phyloP scores from a whole-genome alignment of 2,797 vertebrate genomes.

The Leptodactylus fallax region DNA sequence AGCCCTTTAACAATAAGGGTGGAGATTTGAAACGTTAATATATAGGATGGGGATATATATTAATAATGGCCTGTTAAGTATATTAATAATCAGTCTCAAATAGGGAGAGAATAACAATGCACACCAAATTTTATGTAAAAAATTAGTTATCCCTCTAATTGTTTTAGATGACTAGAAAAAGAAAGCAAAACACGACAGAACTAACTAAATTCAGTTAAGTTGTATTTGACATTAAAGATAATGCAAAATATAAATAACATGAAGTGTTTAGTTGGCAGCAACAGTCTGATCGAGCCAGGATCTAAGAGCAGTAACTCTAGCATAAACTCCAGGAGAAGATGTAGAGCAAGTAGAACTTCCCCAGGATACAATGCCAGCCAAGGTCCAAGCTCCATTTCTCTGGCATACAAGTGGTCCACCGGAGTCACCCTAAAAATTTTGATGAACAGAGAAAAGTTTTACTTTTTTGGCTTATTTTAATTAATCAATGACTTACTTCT shows the following conservation, averaged over 20 bases:
- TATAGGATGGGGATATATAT: no score
- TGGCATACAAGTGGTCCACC: constrained; percentile 85
- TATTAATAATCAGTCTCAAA: no score
- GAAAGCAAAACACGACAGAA: no score
- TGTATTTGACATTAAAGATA: neutral
- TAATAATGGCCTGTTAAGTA: no score
- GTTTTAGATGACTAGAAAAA: no score
- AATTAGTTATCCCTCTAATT: no score
- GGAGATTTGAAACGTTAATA: no score
- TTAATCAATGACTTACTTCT: neutral
- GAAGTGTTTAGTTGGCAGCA: constrained; percentile 73
- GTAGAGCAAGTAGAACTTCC: constrained; percentile 69
- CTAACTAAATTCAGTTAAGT: neutral
- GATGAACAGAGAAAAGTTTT: neutral
- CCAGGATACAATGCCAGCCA: constrained; percentile 87
- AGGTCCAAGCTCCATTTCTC: constrained; percentile 77
- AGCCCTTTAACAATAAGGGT: no score
- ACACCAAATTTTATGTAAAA: no score
- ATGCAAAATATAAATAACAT: neutral
- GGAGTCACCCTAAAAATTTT: constrained; percentile 79
- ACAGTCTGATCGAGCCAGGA: constrained; percentile 69
- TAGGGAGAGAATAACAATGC: no score
- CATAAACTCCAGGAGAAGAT: constrained; percentile 73
- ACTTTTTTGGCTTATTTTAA: neutral
- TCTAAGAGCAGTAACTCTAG: constrained; percentile 78